A percentile compares a stretch with the other conserved stretches of the same genome.
Conservation (phyloP, 1,140 invertebrate genomes). For the Trichoplusia ni region DNA sequence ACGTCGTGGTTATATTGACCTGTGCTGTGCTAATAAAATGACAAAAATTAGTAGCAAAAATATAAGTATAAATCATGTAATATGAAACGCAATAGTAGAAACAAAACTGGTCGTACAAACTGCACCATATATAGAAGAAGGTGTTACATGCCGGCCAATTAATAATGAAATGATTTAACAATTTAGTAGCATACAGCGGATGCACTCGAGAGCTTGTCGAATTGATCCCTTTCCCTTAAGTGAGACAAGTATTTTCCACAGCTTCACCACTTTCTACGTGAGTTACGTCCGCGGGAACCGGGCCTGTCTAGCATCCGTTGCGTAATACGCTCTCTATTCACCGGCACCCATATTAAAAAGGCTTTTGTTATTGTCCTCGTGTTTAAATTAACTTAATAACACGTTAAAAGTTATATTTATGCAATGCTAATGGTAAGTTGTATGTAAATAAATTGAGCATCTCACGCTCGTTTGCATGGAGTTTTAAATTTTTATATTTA, state of each 20-base stretch:
- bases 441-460: slow-evolving; percentile 4
- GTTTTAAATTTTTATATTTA: background rate
- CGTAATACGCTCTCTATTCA: slow-evolving; percentile 36
- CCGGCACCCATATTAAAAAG: slow-evolving; percentile 5
- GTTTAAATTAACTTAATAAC: slow-evolving; percentile 18
- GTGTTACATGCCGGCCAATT: slow-evolving; percentile 17
- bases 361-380: slow-evolving; percentile 15
- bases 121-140: slow-evolving; percentile 1
- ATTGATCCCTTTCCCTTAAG: slow-evolving; percentile 41
- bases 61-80: background rate
- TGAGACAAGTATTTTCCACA: slow-evolving; percentile 36
- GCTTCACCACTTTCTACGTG: slow-evolving; percentile 46
- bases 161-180: slow-evolving; percentile 13
- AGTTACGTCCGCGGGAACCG: slow-evolving; percentile 49
- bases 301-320: slow-evolving; percentile 36
- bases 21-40: too few species aligned
- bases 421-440: background rate
- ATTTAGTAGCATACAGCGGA: slow-evolving; percentile 11
- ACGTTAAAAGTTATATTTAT: slow-evolving; percentile 2
- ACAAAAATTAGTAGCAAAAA: too few species aligned
- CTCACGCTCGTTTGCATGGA: background rate
- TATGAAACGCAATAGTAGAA: background rate
- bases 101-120: background rate
- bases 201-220: slow-evolving; percentile 13
- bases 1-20: too few species aligned